phyloP scores from a whole-genome alignment of 2,797 vertebrate genomes.

The Stomatorhinus walkeri region DNA sequence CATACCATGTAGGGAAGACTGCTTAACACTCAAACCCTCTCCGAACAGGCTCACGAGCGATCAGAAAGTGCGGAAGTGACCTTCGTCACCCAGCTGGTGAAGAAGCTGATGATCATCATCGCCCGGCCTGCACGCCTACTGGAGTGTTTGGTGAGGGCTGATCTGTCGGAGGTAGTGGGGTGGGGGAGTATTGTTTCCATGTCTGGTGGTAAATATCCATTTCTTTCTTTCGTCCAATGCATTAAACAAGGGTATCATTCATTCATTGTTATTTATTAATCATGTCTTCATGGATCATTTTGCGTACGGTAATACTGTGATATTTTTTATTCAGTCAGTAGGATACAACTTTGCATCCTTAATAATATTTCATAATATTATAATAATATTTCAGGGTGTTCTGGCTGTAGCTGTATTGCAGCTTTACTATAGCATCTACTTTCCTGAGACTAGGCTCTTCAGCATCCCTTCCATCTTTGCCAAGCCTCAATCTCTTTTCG shows the following conservation, averaged over 20 bases:
- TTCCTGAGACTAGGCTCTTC: background rate
- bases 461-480: background rate
- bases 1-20: background rate
- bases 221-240: background rate
- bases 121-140: constrained; percentile 87
- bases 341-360: background rate
- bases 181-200: background rate
- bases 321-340: background rate
- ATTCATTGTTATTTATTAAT: background rate
- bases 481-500: background rate
- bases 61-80: constrained; percentile 91
- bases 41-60: constrained; percentile 79
- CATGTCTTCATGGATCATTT: background rate
- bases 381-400: background rate
- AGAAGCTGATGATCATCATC: constrained; percentile 91
- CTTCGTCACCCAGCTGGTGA: constrained; percentile 85
- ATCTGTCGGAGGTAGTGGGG: background rate
- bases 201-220: background rate
- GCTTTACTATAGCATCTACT: background rate
- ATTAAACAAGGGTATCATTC: background rate
- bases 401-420: background rate
- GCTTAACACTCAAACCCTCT: background rate
- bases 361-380: background rate
- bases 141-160: constrained; percentile 83
- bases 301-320: background rate